These are phyloP conservation scores for Formicarius rufipectus DNA, from an alignment of 2,113 vertebrate species.

Conservation along the genomic window DNA sequence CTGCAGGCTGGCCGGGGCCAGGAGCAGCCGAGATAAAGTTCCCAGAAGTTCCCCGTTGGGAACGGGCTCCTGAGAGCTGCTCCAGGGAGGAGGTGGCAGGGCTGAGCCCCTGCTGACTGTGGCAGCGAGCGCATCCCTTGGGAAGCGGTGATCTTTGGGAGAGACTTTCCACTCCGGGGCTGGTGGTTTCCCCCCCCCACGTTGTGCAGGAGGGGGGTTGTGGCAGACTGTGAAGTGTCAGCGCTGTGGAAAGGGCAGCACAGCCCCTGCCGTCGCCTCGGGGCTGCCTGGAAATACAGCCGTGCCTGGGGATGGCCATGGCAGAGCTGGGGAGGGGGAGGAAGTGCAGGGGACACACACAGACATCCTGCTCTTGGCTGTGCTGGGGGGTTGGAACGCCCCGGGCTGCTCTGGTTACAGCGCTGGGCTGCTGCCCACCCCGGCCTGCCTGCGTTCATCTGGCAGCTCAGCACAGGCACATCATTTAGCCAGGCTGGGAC, in stretches of 20 bases:
- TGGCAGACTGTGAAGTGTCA: conserved; percentile 15
- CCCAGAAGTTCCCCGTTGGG: background rate
- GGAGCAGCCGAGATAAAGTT: conserved; percentile 30
- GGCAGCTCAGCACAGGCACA: background rate
- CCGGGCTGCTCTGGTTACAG: background rate
- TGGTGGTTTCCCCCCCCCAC: background rate
- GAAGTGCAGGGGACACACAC: too few relatives aligned
- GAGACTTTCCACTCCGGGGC: background rate
- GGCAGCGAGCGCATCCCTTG: background rate
- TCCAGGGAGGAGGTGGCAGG: background rate
- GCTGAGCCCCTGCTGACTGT: background rate
- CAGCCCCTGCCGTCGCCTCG: too few relatives aligned
- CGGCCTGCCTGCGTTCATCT: background rate
- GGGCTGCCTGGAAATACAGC: too few relatives aligned
- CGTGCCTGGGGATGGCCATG: too few relatives aligned
- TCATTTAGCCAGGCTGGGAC: background rate
- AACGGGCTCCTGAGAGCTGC: background rate
- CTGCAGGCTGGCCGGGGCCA: background rate
- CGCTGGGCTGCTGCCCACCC: background rate
- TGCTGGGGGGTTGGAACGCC: background rate
- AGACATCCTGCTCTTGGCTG: background rate
- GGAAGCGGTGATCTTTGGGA: background rate
- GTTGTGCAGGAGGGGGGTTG: background rate
- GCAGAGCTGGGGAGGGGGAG: background rate
- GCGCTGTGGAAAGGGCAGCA: background rate